Evolutionary conservation across 2,113 vertebrate species (phyloP).

Genomic region (Ciconia boyciana): DNA sequence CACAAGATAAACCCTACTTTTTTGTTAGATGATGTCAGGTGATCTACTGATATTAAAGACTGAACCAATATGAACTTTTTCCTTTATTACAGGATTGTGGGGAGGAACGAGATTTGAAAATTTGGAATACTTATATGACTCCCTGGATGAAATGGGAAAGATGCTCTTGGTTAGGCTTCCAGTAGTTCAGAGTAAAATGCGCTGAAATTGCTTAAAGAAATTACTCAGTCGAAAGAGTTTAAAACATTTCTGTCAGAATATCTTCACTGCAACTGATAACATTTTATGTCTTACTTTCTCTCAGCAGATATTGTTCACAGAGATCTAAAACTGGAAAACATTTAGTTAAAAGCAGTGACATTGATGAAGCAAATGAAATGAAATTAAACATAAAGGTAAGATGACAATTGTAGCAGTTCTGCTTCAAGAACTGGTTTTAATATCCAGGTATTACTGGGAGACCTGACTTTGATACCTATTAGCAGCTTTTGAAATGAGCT

Average conservation of each 20-base stretch:
- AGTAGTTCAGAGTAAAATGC: neutral
- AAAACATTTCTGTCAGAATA: slow-evolving; percentile 47
- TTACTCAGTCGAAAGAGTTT: neutral
- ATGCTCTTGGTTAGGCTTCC: neutral
- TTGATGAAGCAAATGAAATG: slow-evolving; percentile 69
- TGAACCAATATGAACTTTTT: neutral
- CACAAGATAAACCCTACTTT: neutral
- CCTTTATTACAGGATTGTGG: neutral
- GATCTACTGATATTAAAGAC: neutral
- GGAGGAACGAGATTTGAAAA: neutral
- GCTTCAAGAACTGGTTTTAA: slow-evolving; percentile 30
- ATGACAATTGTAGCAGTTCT: neutral
- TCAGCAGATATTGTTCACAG: slow-evolving; percentile 83
- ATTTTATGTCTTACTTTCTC: slow-evolving; percentile 36
- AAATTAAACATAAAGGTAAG: slow-evolving; percentile 87
- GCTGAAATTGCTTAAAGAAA: neutral
- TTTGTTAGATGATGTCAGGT: neutral
- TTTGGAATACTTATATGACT: neutral
- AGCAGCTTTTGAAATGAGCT: slow-evolving; percentile 43
- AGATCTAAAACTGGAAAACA: slow-evolving; percentile 90
- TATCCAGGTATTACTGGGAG: slow-evolving; percentile 19
- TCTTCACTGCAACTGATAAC: neutral
- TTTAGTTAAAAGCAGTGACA: slow-evolving; percentile 85
- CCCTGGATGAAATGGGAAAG: neutral
- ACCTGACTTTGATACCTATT: slow-evolving; percentile 33